Conservation (phyloP, 2,113 vertebrate species). For the Pterocles burchelli region DNA sequence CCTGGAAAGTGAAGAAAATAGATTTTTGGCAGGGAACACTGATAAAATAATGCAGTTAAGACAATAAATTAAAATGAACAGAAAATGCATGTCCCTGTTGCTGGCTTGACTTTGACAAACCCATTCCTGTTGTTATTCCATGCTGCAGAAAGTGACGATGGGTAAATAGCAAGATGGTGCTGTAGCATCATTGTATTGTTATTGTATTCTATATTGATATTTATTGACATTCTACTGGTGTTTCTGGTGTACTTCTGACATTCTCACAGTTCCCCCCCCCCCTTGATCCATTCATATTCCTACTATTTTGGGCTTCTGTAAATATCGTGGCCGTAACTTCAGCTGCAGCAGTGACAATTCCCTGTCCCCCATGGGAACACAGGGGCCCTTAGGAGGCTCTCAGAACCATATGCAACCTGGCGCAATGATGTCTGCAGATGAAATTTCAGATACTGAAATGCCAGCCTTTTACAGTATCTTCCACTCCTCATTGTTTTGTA, state of each 20-base stretch:
- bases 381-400: rapidly evolving
- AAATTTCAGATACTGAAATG: not conserved
- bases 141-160: rapidly evolving
- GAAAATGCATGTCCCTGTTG: not conserved
- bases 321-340: rapidly evolving
- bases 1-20: conserved; percentile 8
- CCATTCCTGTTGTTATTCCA: rapidly evolving
- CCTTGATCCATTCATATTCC: not conserved
- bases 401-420: rapidly evolving
- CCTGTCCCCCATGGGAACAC: rapidly evolving
- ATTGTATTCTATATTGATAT: not conserved
- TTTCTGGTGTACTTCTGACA: not conserved
- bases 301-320: not conserved
- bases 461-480: not conserved
- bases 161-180: not conserved
- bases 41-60: not conserved
- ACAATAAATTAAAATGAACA: not conserved
- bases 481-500: not conserved
- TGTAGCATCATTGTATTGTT: not conserved
- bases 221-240: not conserved
- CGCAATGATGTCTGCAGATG: not conserved
- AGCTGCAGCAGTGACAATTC: not conserved
- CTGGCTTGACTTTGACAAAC: not conserved
- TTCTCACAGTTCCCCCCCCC: not conserved
- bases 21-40: not conserved